A percentile compares a stretch with the other conserved stretches of the same genome.
These are phyloP conservation scores for Drosophila infuscata DNA, from an alignment of 2,888 invertebrate genomes.

Conservation along the genomic window DNA sequence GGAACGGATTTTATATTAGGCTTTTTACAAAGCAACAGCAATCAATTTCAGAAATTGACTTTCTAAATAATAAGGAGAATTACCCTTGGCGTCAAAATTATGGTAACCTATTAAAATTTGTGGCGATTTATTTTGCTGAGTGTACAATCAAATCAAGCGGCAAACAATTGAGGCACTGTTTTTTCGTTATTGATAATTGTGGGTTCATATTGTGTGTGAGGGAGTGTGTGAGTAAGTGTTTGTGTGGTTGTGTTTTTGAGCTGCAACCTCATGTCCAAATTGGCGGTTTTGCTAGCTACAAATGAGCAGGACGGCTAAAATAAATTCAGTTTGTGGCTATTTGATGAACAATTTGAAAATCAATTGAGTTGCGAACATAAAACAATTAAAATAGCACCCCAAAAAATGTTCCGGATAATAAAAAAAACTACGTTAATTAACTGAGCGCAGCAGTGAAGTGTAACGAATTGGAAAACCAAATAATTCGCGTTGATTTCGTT, in stretches of 20 bases:
- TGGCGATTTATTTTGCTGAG: not conserved
- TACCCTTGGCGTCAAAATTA: not conserved
- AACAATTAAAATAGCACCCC: constrained; percentile 62
- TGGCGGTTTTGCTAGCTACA: constrained; percentile 76
- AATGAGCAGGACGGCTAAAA: constrained; percentile 71
- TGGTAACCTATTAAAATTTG: not conserved
- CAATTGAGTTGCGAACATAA: constrained; percentile 45
- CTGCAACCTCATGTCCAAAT: constrained; percentile 60
- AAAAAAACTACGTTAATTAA: constrained; percentile 68
- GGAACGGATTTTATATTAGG: not conserved
- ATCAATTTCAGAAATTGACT: not conserved
- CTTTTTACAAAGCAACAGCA: not conserved
- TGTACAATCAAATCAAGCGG: constrained; percentile 31
- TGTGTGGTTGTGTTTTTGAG: constrained; percentile 30
- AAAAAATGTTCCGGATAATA: not conserved
- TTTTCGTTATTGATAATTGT: constrained; percentile 42
- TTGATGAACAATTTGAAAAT: constrained; percentile 70
- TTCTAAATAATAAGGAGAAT: not conserved
- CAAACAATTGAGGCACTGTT: constrained; percentile 23
- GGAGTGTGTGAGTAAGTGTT: not conserved
- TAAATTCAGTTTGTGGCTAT: constrained; percentile 69
- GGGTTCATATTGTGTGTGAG: constrained; percentile 12
- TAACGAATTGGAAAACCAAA: constrained; percentile 81
- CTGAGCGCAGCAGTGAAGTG: constrained; percentile 66
- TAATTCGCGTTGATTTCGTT: constrained; percentile 78